Percentiles rank a stretch among this genome's conserved stretches.
Conservation (phyloP, 2,888 invertebrate species). For the Drosophila colorata region DNA sequence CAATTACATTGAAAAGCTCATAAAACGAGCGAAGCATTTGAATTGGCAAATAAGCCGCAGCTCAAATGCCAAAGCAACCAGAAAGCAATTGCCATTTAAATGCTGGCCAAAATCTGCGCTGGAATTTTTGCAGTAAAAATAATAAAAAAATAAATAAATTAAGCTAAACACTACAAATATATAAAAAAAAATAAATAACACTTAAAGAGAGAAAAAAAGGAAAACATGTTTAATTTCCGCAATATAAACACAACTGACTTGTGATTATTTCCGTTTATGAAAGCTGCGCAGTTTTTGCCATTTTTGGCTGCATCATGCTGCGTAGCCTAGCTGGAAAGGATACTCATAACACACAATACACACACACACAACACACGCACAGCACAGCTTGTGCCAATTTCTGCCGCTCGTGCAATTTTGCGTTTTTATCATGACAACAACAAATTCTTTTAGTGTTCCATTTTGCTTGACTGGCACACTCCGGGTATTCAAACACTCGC, state of each 20-base stretch:
- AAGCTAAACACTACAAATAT: constrained; percentile 5
- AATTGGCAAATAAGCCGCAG: constrained; percentile 49
- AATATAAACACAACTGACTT: constrained; percentile 55
- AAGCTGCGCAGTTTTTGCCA: constrained; percentile 36
- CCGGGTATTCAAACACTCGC: constrained; percentile 8
- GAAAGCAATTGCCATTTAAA: constrained; percentile 36
- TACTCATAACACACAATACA: constrained; percentile 5
- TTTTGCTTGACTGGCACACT: constrained; percentile 3
- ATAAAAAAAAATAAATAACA: not conserved
- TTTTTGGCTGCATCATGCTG: constrained; percentile 38
- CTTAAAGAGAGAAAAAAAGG: constrained; percentile 2
- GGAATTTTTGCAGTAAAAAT: constrained; percentile 9
- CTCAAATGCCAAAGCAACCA: constrained; percentile 30
- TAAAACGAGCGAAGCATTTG: constrained; percentile 53
- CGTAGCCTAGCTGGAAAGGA: constrained; percentile 28
- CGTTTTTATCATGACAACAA: constrained; percentile 23
- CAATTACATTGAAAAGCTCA: constrained; percentile 71
- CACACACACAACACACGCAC: not conserved
- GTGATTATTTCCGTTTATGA: constrained; percentile 61
- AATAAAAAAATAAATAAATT: not conserved
- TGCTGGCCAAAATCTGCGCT: constrained; percentile 24
- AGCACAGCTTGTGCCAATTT: constrained; percentile 33
- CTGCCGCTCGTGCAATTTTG: constrained; percentile 21
- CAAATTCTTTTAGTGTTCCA: constrained; percentile 1
- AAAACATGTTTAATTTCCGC: constrained; percentile 51